Evolutionary conservation across 1,140 invertebrate species (phyloP).

Genomic region (Ceratoteleas bidentatus): DNA sequence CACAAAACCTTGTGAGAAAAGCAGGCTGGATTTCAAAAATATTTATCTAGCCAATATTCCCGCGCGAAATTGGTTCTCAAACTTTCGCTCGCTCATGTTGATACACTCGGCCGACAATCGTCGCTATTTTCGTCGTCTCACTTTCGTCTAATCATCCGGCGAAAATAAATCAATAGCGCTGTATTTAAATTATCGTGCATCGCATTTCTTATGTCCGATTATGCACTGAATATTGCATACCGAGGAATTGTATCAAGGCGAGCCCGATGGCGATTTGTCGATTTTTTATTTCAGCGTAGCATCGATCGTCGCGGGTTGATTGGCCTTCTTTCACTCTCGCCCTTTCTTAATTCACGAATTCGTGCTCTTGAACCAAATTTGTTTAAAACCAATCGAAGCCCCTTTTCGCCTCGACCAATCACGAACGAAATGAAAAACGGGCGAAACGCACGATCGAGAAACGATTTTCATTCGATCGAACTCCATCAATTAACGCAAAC

Average conservation of each 20-base stretch:
- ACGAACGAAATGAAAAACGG: too few species aligned
- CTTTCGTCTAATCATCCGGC: slow-evolving; percentile 37
- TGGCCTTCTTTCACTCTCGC: slow-evolving; percentile 2
- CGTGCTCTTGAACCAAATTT: too few species aligned
- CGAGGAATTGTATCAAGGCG: slow-evolving; percentile 42
- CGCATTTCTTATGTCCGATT: slow-evolving; percentile 43
- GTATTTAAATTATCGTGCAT: slow-evolving; percentile 49
- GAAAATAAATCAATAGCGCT: slow-evolving; percentile 45
- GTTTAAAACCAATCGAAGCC: too few species aligned
- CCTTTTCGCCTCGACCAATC: too few species aligned
- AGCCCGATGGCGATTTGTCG: slow-evolving; percentile 34
- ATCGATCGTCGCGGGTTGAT: slow-evolving; percentile 19
- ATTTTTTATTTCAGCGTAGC: slow-evolving; percentile 30
- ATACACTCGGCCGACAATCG: slow-evolving; percentile 26
- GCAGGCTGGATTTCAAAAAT: slow-evolving; percentile 3
- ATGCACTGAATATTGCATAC: slow-evolving; percentile 43
- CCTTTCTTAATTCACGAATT: not conserved
- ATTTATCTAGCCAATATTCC: not conserved
- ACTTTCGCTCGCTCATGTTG: slow-evolving; percentile 15
- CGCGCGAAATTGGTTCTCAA: slow-evolving; percentile 1
- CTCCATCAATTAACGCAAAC: too few species aligned
- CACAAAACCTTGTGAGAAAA: too few species aligned
- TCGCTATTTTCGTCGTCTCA: slow-evolving; percentile 21
- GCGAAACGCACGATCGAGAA: too few species aligned
- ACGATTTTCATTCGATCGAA: too few species aligned